phyloP scores from a whole-genome alignment of 2,797 vertebrate genomes.

The Artibeus jamaicensis region DNA sequence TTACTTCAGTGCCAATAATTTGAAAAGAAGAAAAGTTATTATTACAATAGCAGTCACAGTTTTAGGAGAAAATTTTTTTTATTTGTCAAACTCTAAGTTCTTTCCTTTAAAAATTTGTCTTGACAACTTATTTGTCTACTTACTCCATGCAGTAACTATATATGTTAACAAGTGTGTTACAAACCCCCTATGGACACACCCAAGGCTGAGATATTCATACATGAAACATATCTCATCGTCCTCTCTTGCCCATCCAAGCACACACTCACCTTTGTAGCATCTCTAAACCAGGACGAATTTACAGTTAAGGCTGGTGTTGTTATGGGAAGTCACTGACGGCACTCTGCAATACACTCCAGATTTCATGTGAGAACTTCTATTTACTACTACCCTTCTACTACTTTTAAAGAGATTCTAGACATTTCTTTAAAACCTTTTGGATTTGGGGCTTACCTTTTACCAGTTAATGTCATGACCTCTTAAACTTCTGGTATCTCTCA shows the following conservation, averaged over 20 bases:
- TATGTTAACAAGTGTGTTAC: not conserved
- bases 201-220: not conserved
- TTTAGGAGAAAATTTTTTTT: not conserved
- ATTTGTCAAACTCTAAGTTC: not conserved
- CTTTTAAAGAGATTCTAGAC: not conserved
- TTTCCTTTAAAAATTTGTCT: not conserved
- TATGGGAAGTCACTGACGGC: not conserved
- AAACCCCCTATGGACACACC: not conserved
- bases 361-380: not conserved
- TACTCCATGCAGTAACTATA: not conserved
- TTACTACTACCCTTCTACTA: not conserved
- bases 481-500: constrained; percentile 38
- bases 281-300: not conserved
- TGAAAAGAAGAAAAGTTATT: accelerated
- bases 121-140: not conserved
- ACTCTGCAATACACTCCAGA: not conserved
- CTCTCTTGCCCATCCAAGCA: accelerated
- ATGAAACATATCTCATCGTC: not conserved
- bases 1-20: not conserved
- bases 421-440: not conserved
- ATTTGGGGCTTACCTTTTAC: constrained; percentile 16
- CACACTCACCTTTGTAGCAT: not conserved
- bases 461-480: not conserved
- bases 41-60: not conserved
- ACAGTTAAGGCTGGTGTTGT: not conserved